phyloP scores from a whole-genome alignment of 2,113 vertebrate species.

The Vidua chalybeata region DNA sequence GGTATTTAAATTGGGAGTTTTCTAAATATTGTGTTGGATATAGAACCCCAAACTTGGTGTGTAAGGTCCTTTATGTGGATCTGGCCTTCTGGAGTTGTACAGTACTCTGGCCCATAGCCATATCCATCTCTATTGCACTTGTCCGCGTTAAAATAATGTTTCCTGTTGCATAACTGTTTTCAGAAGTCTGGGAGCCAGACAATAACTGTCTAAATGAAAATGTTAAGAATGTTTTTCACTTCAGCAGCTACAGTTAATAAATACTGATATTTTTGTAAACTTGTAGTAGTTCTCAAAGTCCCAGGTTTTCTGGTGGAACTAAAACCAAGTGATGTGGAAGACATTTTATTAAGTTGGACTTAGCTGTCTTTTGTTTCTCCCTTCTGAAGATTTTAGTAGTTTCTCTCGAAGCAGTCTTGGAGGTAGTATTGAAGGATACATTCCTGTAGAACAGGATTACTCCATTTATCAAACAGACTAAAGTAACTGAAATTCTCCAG shows the following conservation, averaged over 20 bases:
- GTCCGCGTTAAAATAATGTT: neutral
- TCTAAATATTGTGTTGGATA: neutral
- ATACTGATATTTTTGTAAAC: neutral
- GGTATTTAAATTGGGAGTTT: neutral
- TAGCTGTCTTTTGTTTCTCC: neutral
- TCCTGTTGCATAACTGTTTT: slow-evolving; percentile 7
- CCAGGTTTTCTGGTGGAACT: neutral
- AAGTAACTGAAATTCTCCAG: neutral
- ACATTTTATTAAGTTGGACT: neutral
- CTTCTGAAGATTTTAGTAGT: neutral
- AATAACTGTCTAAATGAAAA: neutral
- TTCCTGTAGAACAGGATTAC: neutral
- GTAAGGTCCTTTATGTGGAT: neutral
- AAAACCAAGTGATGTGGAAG: neutral
- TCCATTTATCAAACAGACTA: neutral
- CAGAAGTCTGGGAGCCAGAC: neutral
- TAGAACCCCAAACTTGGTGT: neutral
- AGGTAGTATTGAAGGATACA: neutral
- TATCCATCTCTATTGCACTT: neutral
- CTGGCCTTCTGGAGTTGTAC: neutral
- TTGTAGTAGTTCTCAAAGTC: neutral
- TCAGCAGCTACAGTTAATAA: neutral
- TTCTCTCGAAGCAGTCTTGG: neutral
- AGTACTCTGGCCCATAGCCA: neutral
- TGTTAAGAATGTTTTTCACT: neutral